A percentile compares a stretch with the other conserved stretches of the same genome.
These are phyloP conservation scores for Habrosyne pyritoides DNA, from an alignment of 2,888 invertebrate genomes.

Conservation along the genomic window DNA sequence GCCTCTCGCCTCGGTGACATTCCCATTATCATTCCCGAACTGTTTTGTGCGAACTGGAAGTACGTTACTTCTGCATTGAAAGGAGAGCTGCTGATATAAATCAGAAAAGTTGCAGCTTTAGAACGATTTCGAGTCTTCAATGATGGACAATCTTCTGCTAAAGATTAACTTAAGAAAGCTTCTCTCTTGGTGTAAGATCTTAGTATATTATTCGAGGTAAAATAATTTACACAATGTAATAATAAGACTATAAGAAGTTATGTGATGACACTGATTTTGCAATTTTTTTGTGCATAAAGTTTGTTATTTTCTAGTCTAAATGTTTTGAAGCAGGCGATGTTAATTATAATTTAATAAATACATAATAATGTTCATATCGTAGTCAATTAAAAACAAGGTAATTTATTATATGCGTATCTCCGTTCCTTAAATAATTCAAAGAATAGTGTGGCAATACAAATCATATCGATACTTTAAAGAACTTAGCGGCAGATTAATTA, in stretches of 20 bases:
- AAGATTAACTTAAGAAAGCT: too few species aligned
- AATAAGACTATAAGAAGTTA: too few species aligned
- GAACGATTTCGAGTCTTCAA: too few species aligned
- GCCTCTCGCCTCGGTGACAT: slow-evolving; percentile 68
- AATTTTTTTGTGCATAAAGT: too few species aligned
- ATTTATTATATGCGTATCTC: background rate
- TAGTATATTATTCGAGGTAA: too few species aligned
- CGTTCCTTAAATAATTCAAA: background rate
- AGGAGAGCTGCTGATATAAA: background rate
- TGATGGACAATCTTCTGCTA: too few species aligned
- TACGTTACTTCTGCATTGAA: slow-evolving; percentile 21
- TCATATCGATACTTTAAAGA: slow-evolving; percentile 4
- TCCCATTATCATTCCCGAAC: slow-evolving; percentile 62
- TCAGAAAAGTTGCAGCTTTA: background rate
- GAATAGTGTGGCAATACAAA: slow-evolving; percentile 5
- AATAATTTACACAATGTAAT: too few species aligned
- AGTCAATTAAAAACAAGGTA: background rate
- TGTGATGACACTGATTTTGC: too few species aligned
- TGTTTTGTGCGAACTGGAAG: slow-evolving; percentile 34
- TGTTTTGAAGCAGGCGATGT: background rate
- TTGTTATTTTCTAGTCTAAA: too few species aligned
- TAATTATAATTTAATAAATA: background rate
- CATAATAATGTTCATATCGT: background rate
- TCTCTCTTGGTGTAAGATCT: too few species aligned
- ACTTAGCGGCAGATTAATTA: slow-evolving; percentile 1